Evolutionary conservation across 2,888 invertebrate genomes (phyloP), one percentile per base, ranked within the genome.

Genomic region (Stenolophus ochropezus): DNA sequence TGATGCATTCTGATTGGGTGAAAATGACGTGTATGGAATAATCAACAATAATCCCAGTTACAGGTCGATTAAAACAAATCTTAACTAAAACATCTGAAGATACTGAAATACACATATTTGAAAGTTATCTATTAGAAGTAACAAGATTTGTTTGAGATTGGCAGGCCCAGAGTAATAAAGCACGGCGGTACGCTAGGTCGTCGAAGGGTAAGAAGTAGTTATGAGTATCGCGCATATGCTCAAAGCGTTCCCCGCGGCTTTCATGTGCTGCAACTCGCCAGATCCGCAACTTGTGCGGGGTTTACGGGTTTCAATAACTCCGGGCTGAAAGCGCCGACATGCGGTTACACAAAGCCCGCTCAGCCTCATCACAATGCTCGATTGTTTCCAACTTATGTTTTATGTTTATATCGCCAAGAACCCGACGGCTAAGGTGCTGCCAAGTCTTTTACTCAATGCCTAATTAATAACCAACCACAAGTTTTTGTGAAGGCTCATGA

Each of bases 321-420:
- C 51, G 51, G 51, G 51, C 18, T 51, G 51, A 18, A 51, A 51
- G 51, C 3, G 4, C 33, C 11, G 33, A 42, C 8, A 42, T 51
- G 51, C 51, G 14, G 51, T 51, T 51, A 42, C 33, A 42, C 33
- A 42, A 42, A 42, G 33, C 33, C 33, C 6, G 51, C 8, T 42
- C 33, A 42, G 51, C 14, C 51, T 51, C 14, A 51, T 51, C 5
- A 51, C 51, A 51, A 51, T 51, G 11, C 16, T 14, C 14, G 14
- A 16, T 51, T 51, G 51, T 51, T 51, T 51, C 51, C 18, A 51
- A 51, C 16, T 51, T 51, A 51, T 51, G 51, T 51, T 51, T 51
- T 51, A 18, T 56, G 33, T 51, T 51, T 51, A 18, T 51, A 18
- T 51, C 51, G 16, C 18, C 11, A 51, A 51, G 14, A 14, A 51